Base-by-base conservation (phyloP, 2,888 invertebrate species). In the Athalia circularis region DNA sequence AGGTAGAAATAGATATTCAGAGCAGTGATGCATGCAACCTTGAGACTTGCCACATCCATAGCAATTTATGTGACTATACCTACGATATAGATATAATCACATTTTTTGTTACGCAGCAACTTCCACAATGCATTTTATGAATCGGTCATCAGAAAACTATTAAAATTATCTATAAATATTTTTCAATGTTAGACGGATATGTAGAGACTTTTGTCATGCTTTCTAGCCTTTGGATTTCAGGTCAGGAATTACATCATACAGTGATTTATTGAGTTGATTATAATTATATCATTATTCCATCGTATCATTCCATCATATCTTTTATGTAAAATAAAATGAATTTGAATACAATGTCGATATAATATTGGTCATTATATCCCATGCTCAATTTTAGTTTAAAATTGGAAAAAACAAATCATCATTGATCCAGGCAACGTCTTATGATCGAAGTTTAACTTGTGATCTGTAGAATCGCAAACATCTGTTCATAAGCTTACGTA, bases 11-110 rank as follows among this genome's bases (percentile, higher is more conserved):
- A 72, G 59, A 72, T 72, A 72, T 59, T 45, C 72, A 72, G 59
- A 59, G 72, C 72, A 72, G 59, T 47, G 72, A 64, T 75, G 72
- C 75, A 43, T 62, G 62, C 64, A 29, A 52, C 75, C 75, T 75
- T 75, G 75, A 75, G 50, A 64, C 52, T 48, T 62, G 50, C 29
- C 29, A 50, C 75, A 62, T 75, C 50, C 50, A 52, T 62, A 62
- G 50, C 8, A 75, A 75, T 48, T n/a, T 43, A 75, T 43, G 50
- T 75, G 29, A 59, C 62, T 61, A n/a, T 75, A 75, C 43, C 43
- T 61, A 43, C 50, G 5, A 50, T 50, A 75, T 75, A n/a, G 11
- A 43, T 64, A 64, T 50, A 67, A 67, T 67, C 64, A 64, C 15
- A 50, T 64, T 64, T 72, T 57, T 68, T 8, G 15, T 47, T 13